Percentiles rank a stretch among this genome's conserved stretches.
These are phyloP conservation scores for Bicyclus anynana DNA, from an alignment of 1,140 invertebrate species.

Conservation along the genomic window DNA sequence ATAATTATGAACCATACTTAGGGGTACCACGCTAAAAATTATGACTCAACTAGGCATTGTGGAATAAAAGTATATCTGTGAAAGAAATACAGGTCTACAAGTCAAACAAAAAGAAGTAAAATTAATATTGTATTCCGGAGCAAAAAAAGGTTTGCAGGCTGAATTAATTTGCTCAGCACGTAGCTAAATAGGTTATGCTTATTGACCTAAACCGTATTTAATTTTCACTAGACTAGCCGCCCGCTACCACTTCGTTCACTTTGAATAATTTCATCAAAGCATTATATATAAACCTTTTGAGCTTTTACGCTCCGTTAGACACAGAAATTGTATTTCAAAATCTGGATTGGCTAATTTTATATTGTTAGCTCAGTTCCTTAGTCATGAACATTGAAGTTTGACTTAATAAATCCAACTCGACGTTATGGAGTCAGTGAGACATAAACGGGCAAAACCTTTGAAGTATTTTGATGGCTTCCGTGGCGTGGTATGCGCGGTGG, in stretches of 20 bases:
- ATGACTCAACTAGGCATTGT: too few relatives aligned
- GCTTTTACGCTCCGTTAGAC: neutral
- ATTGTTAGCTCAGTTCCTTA: too few relatives aligned
- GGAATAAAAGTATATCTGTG: neutral
- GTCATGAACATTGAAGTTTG: too few relatives aligned
- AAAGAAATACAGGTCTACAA: neutral
- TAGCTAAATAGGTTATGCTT: slow-evolving; percentile 4
- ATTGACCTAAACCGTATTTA: slow-evolving; percentile 9
- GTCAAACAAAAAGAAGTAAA: neutral
- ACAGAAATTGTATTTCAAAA: neutral
- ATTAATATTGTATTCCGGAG: neutral
- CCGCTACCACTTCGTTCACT: neutral
- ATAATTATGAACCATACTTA: too few relatives aligned
- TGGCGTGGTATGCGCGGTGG: too few relatives aligned
- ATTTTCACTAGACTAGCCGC: slow-evolving; percentile 4
- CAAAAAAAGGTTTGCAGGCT: neutral
- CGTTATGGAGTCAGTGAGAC: too few relatives aligned
- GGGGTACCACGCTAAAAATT: too few relatives aligned
- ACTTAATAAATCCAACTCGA: too few relatives aligned
- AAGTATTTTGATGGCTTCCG: too few relatives aligned
- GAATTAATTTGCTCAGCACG: slow-evolving; percentile 2
- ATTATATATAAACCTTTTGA: neutral
- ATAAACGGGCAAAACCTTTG: too few relatives aligned
- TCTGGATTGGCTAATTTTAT: too few relatives aligned
- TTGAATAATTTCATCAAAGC: slow-evolving; percentile 6